Conservation (phyloP, 2,888 invertebrate species). For the Idaea aversata region DNA sequence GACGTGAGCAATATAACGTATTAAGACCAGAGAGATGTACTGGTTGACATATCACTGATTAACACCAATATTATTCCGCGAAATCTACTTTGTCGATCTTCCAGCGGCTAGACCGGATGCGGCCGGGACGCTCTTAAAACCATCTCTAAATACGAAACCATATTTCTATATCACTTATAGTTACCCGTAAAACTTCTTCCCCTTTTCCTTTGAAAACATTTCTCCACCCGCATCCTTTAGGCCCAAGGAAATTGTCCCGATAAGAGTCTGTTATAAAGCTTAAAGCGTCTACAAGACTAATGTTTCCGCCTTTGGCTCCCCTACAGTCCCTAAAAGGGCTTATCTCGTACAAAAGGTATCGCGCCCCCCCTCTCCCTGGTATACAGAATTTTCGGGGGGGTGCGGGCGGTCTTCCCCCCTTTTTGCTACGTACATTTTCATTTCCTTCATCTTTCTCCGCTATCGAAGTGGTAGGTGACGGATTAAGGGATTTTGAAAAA, state of each 20-base stretch:
- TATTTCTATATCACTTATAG: neutral
- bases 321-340: constrained; percentile 52
- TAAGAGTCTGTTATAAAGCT: constrained; percentile 57
- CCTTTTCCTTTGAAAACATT: neutral
- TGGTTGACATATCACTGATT: too few relatives aligned
- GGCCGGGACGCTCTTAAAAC: too few relatives aligned
- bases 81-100: too few relatives aligned
- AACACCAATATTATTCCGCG: too few relatives aligned
- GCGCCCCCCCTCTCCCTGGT: constrained; percentile 57
- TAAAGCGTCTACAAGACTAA: constrained; percentile 70
- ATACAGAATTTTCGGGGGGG: constrained; percentile 75
- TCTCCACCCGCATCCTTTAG: constrained; percentile 48
- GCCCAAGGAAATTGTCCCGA: constrained; percentile 64
- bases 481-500: constrained; percentile 33
- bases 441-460: constrained; percentile 80
- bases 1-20: too few relatives aligned
- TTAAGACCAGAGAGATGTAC: too few relatives aligned
- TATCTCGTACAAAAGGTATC: constrained; percentile 75
- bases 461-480: constrained; percentile 58
- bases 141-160: too few relatives aligned
- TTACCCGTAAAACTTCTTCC: neutral
- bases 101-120: too few relatives aligned
- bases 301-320: constrained; percentile 55
- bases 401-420: constrained; percentile 56
- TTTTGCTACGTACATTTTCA: constrained; percentile 80